Evolutionary conservation across 2,113 vertebrate species (phyloP).

Genomic region (Xenopus borealis): DNA sequence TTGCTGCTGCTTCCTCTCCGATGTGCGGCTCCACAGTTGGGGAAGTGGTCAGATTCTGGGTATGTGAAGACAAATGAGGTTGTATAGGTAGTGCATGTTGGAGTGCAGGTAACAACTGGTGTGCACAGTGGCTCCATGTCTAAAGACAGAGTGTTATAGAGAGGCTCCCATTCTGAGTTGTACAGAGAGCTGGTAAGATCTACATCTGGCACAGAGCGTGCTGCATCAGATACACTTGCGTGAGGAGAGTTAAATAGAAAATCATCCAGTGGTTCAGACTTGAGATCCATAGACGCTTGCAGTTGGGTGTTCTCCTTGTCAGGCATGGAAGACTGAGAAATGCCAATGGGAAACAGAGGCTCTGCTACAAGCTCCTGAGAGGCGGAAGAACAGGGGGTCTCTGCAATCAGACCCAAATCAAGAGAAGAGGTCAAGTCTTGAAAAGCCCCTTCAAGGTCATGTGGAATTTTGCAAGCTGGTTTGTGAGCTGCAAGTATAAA

Average conservation of each 20-base stretch:
- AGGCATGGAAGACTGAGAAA: slow-evolving; percentile 42
- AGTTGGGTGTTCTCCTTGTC: slow-evolving; percentile 55
- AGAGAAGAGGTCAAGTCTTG: slow-evolving; percentile 65
- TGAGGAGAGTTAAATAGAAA: slow-evolving; percentile 76
- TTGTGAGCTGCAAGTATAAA: slow-evolving; percentile 92
- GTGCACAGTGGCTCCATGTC: slow-evolving; percentile 95
- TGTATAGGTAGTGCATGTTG: slow-evolving; percentile 82
- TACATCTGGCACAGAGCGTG: slow-evolving; percentile 86
- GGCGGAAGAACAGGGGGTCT: slow-evolving; percentile 66
- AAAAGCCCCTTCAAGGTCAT: slow-evolving; percentile 73
- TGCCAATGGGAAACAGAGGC: slow-evolving; percentile 33
- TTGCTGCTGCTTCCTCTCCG: slow-evolving; percentile 88
- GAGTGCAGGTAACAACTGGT: slow-evolving; percentile 91
- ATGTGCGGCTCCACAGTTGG: slow-evolving; percentile 80
- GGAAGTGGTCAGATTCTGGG: slow-evolving; percentile 82
- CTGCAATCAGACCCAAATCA: slow-evolving; percentile 61
- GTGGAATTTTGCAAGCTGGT: slow-evolving; percentile 90
- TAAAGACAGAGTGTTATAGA: slow-evolving; percentile 66
- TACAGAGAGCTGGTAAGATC: slow-evolving; percentile 80
- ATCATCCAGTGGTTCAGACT: slow-evolving; percentile 87
- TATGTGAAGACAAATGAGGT: slow-evolving; percentile 92
- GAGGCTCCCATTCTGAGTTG: slow-evolving; percentile 94
- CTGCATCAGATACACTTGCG: slow-evolving; percentile 67
- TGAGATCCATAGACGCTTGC: slow-evolving; percentile 72
- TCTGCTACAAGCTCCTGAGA: slow-evolving; percentile 62